Percentiles rank a stretch among this genome's conserved stretches.
Evolutionary conservation across 2,888 invertebrate genomes (phyloP).

Genomic region (Temnothorax unifasciatus): DNA sequence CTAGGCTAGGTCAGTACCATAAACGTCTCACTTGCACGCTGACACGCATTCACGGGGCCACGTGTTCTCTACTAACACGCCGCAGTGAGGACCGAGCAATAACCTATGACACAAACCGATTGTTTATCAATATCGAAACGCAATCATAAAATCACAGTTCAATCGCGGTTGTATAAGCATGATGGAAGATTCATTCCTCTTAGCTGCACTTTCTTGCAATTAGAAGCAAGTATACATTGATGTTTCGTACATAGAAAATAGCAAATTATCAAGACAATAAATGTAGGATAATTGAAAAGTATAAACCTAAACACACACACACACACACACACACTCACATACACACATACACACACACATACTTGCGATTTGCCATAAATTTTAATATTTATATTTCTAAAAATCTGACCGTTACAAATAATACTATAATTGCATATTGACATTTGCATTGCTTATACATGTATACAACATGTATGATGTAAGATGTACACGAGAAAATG

Average conservation of each 20-base stretch:
- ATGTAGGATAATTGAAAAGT: not conserved
- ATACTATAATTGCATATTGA: not conserved
- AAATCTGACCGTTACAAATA: not conserved
- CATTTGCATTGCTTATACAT: not conserved
- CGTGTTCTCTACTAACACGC: constrained; percentile 55
- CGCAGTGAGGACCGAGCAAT: constrained; percentile 44
- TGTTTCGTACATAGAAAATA: not conserved
- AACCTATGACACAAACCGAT: constrained; percentile 68
- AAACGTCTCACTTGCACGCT: constrained; percentile 81
- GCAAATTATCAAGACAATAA: not conserved
- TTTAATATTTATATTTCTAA: not conserved
- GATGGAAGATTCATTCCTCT: not conserved
- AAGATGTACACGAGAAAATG: not conserved
- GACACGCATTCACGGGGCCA: constrained; percentile 68
- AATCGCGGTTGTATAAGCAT: not conserved
- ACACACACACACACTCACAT: not conserved
- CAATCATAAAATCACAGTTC: not conserved
- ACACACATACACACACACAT: too few species aligned
- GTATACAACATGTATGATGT: not conserved
- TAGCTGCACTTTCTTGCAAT: not conserved
- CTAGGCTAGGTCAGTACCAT: constrained; percentile 83
- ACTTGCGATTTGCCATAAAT: not conserved
- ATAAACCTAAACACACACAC: not conserved
- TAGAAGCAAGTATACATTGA: not conserved
- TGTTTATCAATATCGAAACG: constrained; percentile 51